Evolutionary conservation across 2,888 invertebrate genomes (phyloP), one percentile per base, ranked within the genome.

Genomic region (Drosophila pseudotalamancana): DNA sequence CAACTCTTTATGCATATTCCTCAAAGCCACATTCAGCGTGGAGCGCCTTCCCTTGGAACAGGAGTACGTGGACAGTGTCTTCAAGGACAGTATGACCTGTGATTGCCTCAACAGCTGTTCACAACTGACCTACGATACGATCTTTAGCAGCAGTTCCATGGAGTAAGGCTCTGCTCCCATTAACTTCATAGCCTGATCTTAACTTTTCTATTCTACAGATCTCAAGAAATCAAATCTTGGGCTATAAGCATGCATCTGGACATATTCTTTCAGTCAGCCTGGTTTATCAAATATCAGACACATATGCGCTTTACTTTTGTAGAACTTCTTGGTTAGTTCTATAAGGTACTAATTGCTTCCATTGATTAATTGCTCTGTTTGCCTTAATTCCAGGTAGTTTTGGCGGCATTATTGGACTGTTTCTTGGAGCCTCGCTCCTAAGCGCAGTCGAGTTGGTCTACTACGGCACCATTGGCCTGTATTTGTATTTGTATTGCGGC

Each of bases 371-470:
- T 45, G 9, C 9, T 27, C 14, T 8, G 29, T 45, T 0, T 11
- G 49, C 6, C 1, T 89, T 6, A 18, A 32, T 62, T 45, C 1
- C 39, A 92, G 92, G 92, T 19, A 90, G 90, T 53, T 92, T 92
- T 71, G 92, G 92, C 18, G 92, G 92, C 11, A 90, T 92, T 43
- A 91, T 92, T 46, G 92, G 92, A 4, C 89, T 92, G n/a, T 92
- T 92, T 69, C 77, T 92, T 25, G 92, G 92, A 3, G 92, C 91
- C 45, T 92, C 92, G 1, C 71, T 92, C 0, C 77, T 92, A 5
- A 92, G 92, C 77, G 90, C 88, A 18, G 79, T 90, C 9, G 92
- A 92, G 72, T 46, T 92, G 19, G 37, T 91, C 45, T 92, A 92
- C 70, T 91, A 89, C 59, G 77, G 88, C 1, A 88, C 90, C 4